phyloP scores from a whole-genome alignment of 92 coral and sea anemone species.

The Desmophyllum pertusum region DNA sequence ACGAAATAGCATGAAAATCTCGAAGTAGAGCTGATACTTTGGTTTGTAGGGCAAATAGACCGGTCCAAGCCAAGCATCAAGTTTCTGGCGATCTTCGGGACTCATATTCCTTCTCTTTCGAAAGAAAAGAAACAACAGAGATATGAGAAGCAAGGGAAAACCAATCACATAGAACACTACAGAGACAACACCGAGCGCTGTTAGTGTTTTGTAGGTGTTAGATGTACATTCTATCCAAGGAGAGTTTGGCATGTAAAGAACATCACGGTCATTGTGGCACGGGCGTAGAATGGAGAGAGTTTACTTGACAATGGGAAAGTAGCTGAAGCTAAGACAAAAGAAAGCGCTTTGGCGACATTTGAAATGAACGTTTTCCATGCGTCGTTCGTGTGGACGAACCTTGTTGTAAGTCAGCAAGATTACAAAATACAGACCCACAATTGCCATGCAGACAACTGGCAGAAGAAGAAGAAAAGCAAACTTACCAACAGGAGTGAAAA shows the following conservation, averaged over 20 bases:
- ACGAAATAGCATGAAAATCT: constrained; percentile 50
- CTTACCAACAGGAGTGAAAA: constrained; percentile 65
- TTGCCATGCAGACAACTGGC: constrained; percentile 50
- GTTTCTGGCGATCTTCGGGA: constrained; percentile 34
- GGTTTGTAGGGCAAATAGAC: constrained; percentile 67
- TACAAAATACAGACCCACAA: constrained; percentile 43
- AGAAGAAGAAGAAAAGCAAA: constrained; percentile 61
- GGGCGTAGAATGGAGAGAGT: constrained; percentile 63
- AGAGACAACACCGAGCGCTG: constrained; percentile 45
- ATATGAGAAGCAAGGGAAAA: constrained; percentile 45
- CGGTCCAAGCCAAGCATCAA: constrained; percentile 71
- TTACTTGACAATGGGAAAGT: constrained; percentile 76
- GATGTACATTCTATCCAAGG: constrained; percentile 79
- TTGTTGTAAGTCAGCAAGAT: constrained; percentile 28
- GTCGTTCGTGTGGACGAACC: constrained; percentile 16
- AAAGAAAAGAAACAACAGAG: constrained; percentile 42
- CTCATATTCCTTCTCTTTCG: constrained; percentile 38
- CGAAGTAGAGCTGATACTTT: constrained; percentile 51
- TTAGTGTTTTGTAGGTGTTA: constrained; percentile 31
- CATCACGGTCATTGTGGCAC: constrained; percentile 40
- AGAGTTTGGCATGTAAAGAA: constrained; percentile 47
- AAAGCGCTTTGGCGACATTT: constrained; percentile 64
- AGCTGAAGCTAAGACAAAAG: constrained; percentile 59
- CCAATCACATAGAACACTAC: constrained; percentile 53
- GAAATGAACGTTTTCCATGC: constrained; percentile 34